Conservation (phyloP, 2,888 invertebrate genomes). For the Pristionchus maxplancki region DNA sequence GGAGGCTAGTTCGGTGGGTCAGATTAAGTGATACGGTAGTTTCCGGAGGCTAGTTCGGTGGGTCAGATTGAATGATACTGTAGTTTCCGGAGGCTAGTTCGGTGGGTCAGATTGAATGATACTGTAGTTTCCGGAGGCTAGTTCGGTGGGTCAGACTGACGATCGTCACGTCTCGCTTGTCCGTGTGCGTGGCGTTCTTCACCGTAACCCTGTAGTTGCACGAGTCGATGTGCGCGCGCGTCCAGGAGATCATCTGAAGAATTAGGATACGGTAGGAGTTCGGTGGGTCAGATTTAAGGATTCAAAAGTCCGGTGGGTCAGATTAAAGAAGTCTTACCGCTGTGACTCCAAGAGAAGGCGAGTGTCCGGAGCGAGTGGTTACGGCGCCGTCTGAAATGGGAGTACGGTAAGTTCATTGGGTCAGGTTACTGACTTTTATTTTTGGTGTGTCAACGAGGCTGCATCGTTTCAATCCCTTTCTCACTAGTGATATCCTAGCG, state of each 20-base stretch:
- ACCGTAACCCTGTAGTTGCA: conserved; percentile 15
- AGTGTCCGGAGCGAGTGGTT: conserved; percentile 14
- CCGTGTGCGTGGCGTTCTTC: conserved; percentile 28
- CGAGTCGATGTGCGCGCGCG: conserved; percentile 45
- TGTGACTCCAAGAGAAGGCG: neutral
- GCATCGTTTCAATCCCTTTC: neutral
- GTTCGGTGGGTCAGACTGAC: conserved; percentile 31
- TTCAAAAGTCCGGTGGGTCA: no score
- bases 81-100: no score
- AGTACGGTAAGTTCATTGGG: neutral
- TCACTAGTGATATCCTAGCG: neutral
- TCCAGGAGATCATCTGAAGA: conserved; percentile 51
- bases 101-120: no score
- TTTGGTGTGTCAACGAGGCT: neutral
- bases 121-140: neutral
- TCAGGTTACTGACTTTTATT: neutral
- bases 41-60: neutral
- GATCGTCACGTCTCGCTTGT: neutral
- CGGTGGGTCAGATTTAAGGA: neutral
- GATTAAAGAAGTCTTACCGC: neutral
- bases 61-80: neutral
- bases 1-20: neutral
- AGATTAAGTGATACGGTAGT: neutral
- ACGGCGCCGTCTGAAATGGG: conserved; percentile 11
- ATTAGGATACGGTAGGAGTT: neutral